phyloP scores from a whole-genome alignment of 1,140 invertebrate species.

The Oppia nitens region DNA sequence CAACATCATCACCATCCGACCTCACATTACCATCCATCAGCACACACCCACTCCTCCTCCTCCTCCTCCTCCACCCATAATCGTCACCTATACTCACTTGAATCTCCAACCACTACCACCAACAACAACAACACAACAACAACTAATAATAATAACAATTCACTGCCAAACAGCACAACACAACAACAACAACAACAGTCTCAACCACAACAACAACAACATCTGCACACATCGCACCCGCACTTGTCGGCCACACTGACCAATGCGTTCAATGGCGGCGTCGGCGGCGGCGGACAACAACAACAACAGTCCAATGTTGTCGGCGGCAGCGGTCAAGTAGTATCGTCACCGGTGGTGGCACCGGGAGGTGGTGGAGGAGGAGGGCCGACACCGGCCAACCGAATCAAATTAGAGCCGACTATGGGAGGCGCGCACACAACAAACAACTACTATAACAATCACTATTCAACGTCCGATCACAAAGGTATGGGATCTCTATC shows the following conservation, averaged over 20 bases:
- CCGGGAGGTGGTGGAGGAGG: too few species aligned
- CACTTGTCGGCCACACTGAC: constrained; percentile 4
- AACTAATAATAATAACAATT: not conserved
- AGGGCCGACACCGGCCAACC: not conserved
- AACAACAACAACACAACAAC: too few species aligned
- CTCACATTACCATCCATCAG: not conserved
- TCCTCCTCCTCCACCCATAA: not conserved
- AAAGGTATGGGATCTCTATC: not conserved
- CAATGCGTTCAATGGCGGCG: not conserved
- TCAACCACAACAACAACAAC: too few species aligned
- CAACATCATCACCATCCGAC: not conserved
- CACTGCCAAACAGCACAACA: not conserved
- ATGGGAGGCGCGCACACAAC: not conserved
- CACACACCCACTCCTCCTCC: not conserved
- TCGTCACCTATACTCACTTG: not conserved
- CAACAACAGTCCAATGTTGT: too few species aligned
- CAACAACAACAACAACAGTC: constrained; percentile 1
- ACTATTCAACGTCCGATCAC: constrained; percentile 1
- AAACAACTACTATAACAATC: constrained; percentile 2
- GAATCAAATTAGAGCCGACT: not conserved
- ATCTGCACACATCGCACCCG: constrained; percentile 8
- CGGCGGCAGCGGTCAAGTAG: not conserved
- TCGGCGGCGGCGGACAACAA: too few species aligned
- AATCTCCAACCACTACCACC: not conserved
- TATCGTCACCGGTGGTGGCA: too few species aligned